Evolutionary conservation across 1,140 invertebrate genomes (phyloP), one percentile per base, ranked within the genome.

Genomic region (Drosophila cardini): DNA sequence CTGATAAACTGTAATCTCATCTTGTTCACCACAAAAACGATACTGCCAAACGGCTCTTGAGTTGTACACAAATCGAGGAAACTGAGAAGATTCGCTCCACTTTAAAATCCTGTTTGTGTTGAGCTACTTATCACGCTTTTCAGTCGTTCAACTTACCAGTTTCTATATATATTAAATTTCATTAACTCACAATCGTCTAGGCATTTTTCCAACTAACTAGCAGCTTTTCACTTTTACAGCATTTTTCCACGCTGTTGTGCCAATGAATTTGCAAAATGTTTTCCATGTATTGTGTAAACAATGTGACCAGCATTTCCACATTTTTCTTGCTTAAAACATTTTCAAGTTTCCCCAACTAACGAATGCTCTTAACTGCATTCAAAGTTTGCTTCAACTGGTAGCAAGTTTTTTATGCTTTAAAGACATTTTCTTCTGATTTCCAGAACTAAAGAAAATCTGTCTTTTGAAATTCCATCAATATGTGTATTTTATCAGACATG

Each of bases 211-310:
- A 43, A 5, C 42, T 8, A 8, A 52, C n/a, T 38, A 52, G 6
- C 62, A 65, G 42, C 15, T 87, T 86, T 86, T 83, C 79, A 62
- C 68, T 79, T 55, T 9, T 43, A 34, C 52, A 53, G 55, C 78
- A 78, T 83, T 86, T 86, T 86, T 87, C 76, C 83, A 57, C 61
- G 46, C 76, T 82, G 72, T 64, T 62, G 78, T 72, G 55, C 82
- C 82, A 86, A 86, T 86, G 71, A 70, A 86, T 86, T 86, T 79
- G 87, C 87, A 84, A 86, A 87, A 79, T 87, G 83, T 77, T 87
- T 87, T 72, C 76, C 64, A 46, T 46, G 48, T 68, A 62, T 53
- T 64, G 79, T 87, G 83, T 67, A 87, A 87, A 87, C 78, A 63
- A 76, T 72, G 60, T 57, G 15, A 45, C 60, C 40, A 78, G 56